Evolutionary conservation across 1,140 invertebrate species (phyloP), one percentile per base, ranked within the genome.

Genomic region (Pogonognathellus flavescens): DNA sequence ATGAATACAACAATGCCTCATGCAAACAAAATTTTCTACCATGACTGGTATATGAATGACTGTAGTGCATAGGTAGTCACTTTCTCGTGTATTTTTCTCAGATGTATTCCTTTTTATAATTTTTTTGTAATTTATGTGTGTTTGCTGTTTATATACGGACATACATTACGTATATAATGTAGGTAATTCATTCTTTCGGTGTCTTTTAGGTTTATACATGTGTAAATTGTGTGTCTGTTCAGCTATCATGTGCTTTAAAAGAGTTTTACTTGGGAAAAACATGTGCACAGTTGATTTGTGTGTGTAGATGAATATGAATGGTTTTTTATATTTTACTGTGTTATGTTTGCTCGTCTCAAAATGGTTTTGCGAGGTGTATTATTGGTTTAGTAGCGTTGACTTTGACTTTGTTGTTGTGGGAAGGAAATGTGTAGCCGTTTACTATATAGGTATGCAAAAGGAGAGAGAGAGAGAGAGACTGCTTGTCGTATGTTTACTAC

Each of bases 341-440:
- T 41, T 41, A 41, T 41, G 31, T 41, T 41, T 41, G 31, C 6
- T 41, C 31, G 31, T 41, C 31, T 6, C 31, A 41, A 6, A 41
- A 41, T 41, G 31, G 31, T 41, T 41, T 60, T 60, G 18, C 59
- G 16, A 55, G 11, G 3, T 62, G 59, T 13, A n/a, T 76, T 76
- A 76, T 76, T 76, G 70, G 16, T 76, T 76, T 76, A 8, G n/a
- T n/a, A 5, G n/a, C 41, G 25, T 18, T 76, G 62, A 66, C 22
- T 31, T 66, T 66, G 62, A 20, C 62, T 66, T 41, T 41, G 31
- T 41, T 41, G 31, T 41, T 41, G 31, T 41, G 31, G 31, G 31
- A 41, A 41, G 31, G 31, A 41, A 41, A 41, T 41, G 31, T 41
- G 6, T 6, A 41, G 31, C 6, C 31, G 31, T 41, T 25, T 20